Evolutionary conservation across 2,888 invertebrate species (phyloP), one percentile per base, ranked within the genome.

Genomic region (Pantelozetes paolii): DNA sequence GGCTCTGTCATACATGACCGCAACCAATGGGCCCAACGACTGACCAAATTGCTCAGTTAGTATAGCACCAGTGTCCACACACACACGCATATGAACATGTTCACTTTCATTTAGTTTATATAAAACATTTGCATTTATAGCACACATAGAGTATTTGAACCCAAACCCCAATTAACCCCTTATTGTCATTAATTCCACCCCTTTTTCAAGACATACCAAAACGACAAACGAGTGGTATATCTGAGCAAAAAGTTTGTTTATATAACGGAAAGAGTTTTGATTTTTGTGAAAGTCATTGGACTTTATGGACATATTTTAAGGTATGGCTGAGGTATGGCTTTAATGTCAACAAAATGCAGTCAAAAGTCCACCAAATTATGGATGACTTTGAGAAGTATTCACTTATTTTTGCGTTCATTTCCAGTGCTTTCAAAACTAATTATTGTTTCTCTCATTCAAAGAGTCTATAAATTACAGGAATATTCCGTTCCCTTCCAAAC

Each of bases 271-370:
- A 84, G 48, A 82, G 85, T 76, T 83, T 86, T 79, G 81, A 85
- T n/a, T 85, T 86, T 76, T 78, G 82, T 64, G 85, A 86, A 73
- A 85, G 85, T 78, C 78, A 81, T 23, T 86, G 83, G 82, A 77
- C 80, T 8, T 36, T 83, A 3, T 59, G 85, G 2, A 85, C 84
- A 5, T 71, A 83, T 15, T 77, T 81, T 0, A 85, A 85, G 79
- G 79, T 87, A 73, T 76, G 87, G 23, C 86, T 84, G 82, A 81
- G 85, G 77, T 88, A 88, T 81, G 87, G 88, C 8, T 80, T 84
- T 73, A 83, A 85, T 74, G 81, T 85, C 11, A 81, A 84, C 72
- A 81, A 81, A 72, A 81, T 87, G 32, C 77, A 82, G 18, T 80
- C 80, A 77, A 83, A 83, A 77, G 80, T 85, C 6, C 76, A 79